A percentile compares a stretch with the other conserved stretches of the same genome.
phyloP scores from a whole-genome alignment of 2,113 vertebrate species.

The Procavia capensis region DNA sequence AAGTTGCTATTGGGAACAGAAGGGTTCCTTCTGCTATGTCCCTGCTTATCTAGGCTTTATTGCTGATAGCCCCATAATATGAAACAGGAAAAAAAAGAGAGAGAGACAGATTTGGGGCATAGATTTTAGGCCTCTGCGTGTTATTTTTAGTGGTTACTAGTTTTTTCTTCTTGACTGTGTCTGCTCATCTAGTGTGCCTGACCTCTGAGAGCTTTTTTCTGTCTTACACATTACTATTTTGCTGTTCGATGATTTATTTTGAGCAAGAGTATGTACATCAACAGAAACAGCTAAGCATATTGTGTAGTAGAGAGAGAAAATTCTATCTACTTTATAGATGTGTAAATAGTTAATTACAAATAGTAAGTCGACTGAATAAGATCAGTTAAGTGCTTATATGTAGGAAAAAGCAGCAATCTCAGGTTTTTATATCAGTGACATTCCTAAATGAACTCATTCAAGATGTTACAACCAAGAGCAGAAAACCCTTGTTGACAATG shows the following conservation, averaged over 20 bases:
- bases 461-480: constrained; percentile 22
- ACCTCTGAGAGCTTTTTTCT: neutral
- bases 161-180: neutral
- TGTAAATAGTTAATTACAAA: neutral
- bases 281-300: neutral
- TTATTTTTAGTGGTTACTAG: neutral
- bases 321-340: neutral
- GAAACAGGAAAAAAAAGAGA: neutral
- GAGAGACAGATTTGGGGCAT: neutral
- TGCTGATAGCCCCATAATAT: neutral
- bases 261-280: neutral
- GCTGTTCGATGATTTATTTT: constrained; percentile 40
- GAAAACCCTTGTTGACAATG: constrained; percentile 37
- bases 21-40: neutral
- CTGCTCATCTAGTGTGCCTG: neutral
- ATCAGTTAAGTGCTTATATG: neutral
- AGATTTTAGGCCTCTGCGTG: neutral
- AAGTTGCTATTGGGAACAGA: neutral
- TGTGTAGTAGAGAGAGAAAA: neutral
- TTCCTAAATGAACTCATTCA: neutral
- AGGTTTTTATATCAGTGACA: neutral
- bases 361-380: neutral
- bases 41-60: neutral
- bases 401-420: neutral
- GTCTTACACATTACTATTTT: neutral